phyloP scores from a whole-genome alignment of 1,140 invertebrate species.

The Calosoma granatense region DNA sequence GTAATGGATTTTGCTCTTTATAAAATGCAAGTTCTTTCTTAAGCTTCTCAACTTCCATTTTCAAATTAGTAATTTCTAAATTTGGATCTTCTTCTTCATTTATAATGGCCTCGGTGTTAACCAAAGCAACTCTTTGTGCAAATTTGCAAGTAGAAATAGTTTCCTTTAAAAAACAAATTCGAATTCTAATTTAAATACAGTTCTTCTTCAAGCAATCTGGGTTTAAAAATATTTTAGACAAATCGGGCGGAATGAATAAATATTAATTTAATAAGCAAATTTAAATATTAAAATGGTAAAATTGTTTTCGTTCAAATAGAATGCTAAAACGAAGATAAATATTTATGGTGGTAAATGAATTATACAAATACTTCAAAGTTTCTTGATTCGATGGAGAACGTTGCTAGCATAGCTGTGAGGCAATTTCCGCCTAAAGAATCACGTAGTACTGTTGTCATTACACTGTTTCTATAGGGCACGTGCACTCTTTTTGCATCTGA shows the following conservation, averaged over 20 bases:
- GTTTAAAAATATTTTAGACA: too few species aligned
- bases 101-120: conserved; percentile 45
- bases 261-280: too few species aligned
- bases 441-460: conserved; percentile 51
- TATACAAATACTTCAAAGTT: conserved; percentile 39
- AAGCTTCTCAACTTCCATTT: conserved; percentile 34
- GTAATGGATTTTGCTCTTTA: conserved; percentile 26
- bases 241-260: too few species aligned
- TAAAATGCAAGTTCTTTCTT: conserved; percentile 19
- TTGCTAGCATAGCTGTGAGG: conserved; percentile 56
- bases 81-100: conserved; percentile 46
- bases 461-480: conserved; percentile 55
- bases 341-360: neutral
- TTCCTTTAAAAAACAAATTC: conserved; percentile 35
- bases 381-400: conserved; percentile 41
- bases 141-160: conserved; percentile 57
- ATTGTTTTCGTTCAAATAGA: too few species aligned
- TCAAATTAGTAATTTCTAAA: conserved; percentile 39
- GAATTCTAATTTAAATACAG: neutral
- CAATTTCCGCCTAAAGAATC: conserved; percentile 58
- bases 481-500: conserved; percentile 45
- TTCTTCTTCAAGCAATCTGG: too few species aligned
- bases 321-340: too few species aligned
- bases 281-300: too few species aligned
- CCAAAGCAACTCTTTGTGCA: conserved; percentile 52